Base-by-base conservation (phyloP, 2,113 vertebrate genomes). In the Gnathonemus longibarbis region DNA sequence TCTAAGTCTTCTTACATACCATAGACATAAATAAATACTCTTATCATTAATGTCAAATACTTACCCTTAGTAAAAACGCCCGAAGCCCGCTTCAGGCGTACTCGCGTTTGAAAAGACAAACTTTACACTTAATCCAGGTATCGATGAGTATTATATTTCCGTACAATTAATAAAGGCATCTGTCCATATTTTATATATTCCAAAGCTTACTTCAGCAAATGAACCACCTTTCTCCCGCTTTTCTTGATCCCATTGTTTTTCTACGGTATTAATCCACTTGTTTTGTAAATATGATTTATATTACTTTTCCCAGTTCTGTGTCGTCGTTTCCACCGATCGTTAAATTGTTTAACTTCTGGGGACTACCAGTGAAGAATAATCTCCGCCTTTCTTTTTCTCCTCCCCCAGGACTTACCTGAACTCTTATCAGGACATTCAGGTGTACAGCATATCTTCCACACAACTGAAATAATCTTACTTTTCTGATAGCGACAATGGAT, bases 21-120 rank as follows among this genome's bases (percentile, higher is more conserved):
- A 19, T 42, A 6, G 39, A 83, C 42, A 21, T 83, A 21, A 83
- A 83, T 21, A 83, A 83, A 83, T 21, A 83, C 24, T 48, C 35
- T 24, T 9, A 48, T 84, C 17, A 84, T 9, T 46, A 84, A 84
- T 46, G 42, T 84, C 42, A 48, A n/a, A 80, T 42, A 84, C 83
- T 84, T 84, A 93, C 93, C 90, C 58, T 92, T 89, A 19, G 89
- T 90, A 21, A 87, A 80, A 92, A 90, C 21, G 39, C 66, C 1
- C 48, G 0, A 46, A 19, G 46, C 42, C 35, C 3, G n/a, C 48
- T 87, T 49, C 88, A 15, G 17, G 9, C 19, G 0, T 35, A 13
- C 56, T 86, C 39, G 17, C n/a, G 45, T 53, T 86, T 66, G 2
- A 46, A 45, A 31, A 15, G 27, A 24, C 35, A 2, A 89, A 46